phyloP scores from a whole-genome alignment of 1,140 invertebrate genomes.

The Mycetomoellerius zeteki region DNA sequence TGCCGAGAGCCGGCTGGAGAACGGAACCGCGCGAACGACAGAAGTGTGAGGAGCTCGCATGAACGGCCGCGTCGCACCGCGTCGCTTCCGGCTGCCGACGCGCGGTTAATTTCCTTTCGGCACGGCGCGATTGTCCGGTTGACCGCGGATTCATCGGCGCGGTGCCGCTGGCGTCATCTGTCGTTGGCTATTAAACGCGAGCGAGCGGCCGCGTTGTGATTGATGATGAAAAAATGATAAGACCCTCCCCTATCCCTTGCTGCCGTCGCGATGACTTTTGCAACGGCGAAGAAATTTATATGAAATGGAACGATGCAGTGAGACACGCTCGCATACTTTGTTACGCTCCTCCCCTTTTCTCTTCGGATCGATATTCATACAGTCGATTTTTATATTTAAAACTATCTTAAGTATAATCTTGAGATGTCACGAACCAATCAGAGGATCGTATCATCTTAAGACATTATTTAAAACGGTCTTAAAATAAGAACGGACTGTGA shows the following conservation, averaged over 20 bases:
- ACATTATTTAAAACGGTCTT: too few species aligned
- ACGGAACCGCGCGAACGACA: slow-evolving; percentile 29
- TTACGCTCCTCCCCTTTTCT: background rate
- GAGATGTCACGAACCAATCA: too few species aligned
- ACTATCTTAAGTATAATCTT: too few species aligned
- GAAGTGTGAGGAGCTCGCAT: background rate
- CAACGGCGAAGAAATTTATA: slow-evolving; percentile 8
- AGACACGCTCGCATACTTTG: background rate
- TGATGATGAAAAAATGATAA: background rate
- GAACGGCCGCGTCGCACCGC: background rate
- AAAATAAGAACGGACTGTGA: too few species aligned
- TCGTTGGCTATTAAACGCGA: slow-evolving; percentile 26
- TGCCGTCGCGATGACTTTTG: background rate
- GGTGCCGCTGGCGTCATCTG: slow-evolving; percentile 36
- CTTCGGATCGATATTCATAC: background rate
- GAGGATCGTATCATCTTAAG: too few species aligned
- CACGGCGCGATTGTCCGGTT: slow-evolving; percentile 6
- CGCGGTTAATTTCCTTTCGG: slow-evolving; percentile 44
- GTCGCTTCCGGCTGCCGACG: slow-evolving; percentile 27
- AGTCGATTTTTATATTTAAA: too few species aligned
- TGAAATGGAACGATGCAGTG: slow-evolving; percentile 5
- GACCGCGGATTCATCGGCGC: background rate
- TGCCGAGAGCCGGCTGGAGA: background rate
- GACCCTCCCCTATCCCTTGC: too few species aligned
- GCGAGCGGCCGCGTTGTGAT: background rate